These are phyloP conservation scores for Drosophila yooni DNA, from an alignment of 2,888 invertebrate genomes.

Conservation along the genomic window DNA sequence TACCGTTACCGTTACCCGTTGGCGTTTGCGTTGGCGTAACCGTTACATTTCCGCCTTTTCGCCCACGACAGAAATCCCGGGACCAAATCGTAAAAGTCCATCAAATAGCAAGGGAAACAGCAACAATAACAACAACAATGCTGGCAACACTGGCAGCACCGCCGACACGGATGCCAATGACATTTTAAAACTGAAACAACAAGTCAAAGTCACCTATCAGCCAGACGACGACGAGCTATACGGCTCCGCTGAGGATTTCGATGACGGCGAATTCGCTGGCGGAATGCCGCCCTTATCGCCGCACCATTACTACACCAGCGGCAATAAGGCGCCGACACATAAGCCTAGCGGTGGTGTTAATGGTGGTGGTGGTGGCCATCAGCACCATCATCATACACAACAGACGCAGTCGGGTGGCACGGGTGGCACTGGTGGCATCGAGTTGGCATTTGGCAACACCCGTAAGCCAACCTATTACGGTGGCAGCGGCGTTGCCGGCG, in stretches of 20 bases:
- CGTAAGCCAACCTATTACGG: constrained; percentile 83
- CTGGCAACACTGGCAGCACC: constrained; percentile 41
- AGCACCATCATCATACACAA: constrained; percentile 65
- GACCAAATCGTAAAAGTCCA: constrained; percentile 87
- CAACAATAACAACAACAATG: constrained; percentile 6
- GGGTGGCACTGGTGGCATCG: constrained; percentile 34
- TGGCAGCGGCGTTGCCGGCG: constrained; percentile 47
- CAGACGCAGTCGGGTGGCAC: constrained; percentile 41
- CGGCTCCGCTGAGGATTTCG: constrained; percentile 90
- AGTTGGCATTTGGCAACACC: constrained; percentile 73
- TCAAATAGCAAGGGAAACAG: constrained; percentile 84
- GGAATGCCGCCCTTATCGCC: constrained; percentile 82
- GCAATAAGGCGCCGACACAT: constrained; percentile 82
- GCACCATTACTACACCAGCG: constrained; percentile 82
- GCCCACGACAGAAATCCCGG: constrained; percentile 89
- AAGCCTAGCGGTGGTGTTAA: constrained; percentile 61
- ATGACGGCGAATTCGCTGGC: constrained; percentile 86
- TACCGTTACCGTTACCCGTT: constrained; percentile 34
- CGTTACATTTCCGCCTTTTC: constrained; percentile 51
- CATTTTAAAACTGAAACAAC: constrained; percentile 84
- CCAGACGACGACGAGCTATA: constrained; percentile 89
- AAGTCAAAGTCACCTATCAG: constrained; percentile 85
- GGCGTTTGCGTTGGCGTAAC: constrained; percentile 24
- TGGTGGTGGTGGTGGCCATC: constrained; percentile 54
- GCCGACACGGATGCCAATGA: constrained; percentile 84